Evolutionary conservation across 2,888 invertebrate species (phyloP), one percentile per base, ranked within the genome.

Genomic region (Heliconius ismenius): DNA sequence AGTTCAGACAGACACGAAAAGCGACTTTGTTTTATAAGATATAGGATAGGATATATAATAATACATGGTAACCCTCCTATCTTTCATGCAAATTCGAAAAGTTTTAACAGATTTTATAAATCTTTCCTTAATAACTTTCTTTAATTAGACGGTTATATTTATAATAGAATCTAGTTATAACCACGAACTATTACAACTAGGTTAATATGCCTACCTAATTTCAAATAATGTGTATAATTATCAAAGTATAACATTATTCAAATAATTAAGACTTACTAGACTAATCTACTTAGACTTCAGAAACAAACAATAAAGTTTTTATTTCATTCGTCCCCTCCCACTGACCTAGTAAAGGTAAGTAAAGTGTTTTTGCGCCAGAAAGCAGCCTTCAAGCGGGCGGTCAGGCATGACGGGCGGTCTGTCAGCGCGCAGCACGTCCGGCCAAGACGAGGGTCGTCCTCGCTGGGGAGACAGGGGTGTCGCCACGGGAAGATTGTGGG

Each of bases 391-490:
- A 83, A 86, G 88, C 84, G 83, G 90, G 86, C 82, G 86, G 83
- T 83, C 88, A 39, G 84, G 80, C 83, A 81, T 83, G 76, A 84
- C 85, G 77, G 88, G 95, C 26, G 89, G 88, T 54, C 90, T 93
- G 90, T 92, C 93, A n/a, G 86, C 87, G 1, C 88, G 92, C 28
- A 93, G 91, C 77, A 90, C 91, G 3, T 84, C 85, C 70, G 84
- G 83, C 68, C 88, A 88, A 21, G 94, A 95, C 78, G 95, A 96
- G 80, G 96, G 96, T 49, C 93, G 97, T 4, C 95, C 95, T 1
- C 96, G 96, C 81, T 97, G 97, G 97, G 96, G 96, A 15, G 97
- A 96, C 87, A 95, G 96, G 77, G 96, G 96, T 2, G 95, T 96
- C 49, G 96, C 96, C 67, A 95, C 96, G 3, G 96, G 96, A 21